Evolutionary conservation across 2,113 vertebrate genomes (phyloP).

Genomic region (Channa argus): DNA sequence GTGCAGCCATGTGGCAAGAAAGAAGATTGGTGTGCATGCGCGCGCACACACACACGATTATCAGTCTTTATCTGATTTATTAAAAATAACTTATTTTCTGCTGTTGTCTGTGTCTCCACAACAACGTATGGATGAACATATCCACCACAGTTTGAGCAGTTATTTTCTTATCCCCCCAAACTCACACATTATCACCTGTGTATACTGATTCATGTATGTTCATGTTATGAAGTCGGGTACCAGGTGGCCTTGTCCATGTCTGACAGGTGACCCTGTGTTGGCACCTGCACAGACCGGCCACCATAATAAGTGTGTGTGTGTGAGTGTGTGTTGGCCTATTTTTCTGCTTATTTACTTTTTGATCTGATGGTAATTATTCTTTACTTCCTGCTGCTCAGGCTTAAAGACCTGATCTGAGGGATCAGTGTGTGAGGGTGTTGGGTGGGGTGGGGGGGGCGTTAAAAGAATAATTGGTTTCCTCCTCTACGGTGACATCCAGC

Average conservation of each 20-base stretch:
- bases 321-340: too few relatives aligned
- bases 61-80: conserved; percentile 60
- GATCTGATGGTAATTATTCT: not conserved
- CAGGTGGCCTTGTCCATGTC: too few relatives aligned
- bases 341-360: too few relatives aligned
- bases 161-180: too few relatives aligned
- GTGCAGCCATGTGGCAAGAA: conserved; percentile 75
- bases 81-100: conserved; percentile 34
- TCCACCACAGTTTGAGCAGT: too few relatives aligned
- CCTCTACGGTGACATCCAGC: conserved; percentile 52
- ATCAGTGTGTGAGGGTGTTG: conserved; percentile 13
- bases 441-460: conserved; percentile 7
- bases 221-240: too few relatives aligned
- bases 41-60: conserved; percentile 32
- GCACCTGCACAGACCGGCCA: too few relatives aligned
- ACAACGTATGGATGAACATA: too few relatives aligned
- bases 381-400: conserved; percentile 24
- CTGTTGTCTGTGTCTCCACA: conserved; percentile 9
- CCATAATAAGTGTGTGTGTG: too few relatives aligned
- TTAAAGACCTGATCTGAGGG: not conserved
- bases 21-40: conserved; percentile 60
- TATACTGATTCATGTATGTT: too few relatives aligned
- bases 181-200: too few relatives aligned
- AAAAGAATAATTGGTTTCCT: conserved; percentile 63
- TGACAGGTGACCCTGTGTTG: too few relatives aligned